Base-by-base conservation (phyloP, 2,113 vertebrate genomes). In the Gambusia holbrooki region DNA sequence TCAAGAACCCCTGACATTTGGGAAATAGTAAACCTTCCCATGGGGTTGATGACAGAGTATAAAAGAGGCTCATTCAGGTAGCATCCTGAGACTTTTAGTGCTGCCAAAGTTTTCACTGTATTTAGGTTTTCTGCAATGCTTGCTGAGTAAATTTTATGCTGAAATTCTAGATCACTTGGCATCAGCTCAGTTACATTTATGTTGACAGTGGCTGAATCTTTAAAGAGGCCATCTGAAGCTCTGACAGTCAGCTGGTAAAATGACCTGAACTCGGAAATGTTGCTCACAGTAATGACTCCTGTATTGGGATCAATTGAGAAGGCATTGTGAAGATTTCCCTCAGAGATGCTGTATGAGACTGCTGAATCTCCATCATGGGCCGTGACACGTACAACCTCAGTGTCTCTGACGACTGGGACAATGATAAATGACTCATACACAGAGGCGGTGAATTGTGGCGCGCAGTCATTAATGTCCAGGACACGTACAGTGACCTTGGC, bases 311-410 rank as follows among this genome's bases (percentile, higher is more conserved):
- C 90, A 77, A 99, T 92, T 45, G 87, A 84, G 85, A 99, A 95
- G n/a, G 92, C 88, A 27, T 93, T 91, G 28, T 95, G 87, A 22
- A 85, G 66, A 85, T 96, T 97, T 10, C 96, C 96, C 45, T 95
- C 95, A 0, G 87, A 70, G 0, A 98, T 95, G 92, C 93, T 95
- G 71, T 98, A 99, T 5, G 79, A 92, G n/a, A 99, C 94, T 4
- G 93, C 81, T 0, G 97, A 99, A 84, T 99, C 98, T 0, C 91
- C 85, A n/a, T 99, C 98, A 27, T 84, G 87, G 35, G 97, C 97
- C 42, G 15, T 79, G 76, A 99, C 95, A 0, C 70, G 88, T 9
- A 96, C 89, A 11, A 98, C 93, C 72, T 96, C 94, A 92, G 96
- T 94, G 27, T 95, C 95, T 42, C 74, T 87, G 85, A 97, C 95